These are phyloP conservation scores for Leucophenga montana DNA, from an alignment of 2,888 invertebrate genomes.

Conservation along the genomic window DNA sequence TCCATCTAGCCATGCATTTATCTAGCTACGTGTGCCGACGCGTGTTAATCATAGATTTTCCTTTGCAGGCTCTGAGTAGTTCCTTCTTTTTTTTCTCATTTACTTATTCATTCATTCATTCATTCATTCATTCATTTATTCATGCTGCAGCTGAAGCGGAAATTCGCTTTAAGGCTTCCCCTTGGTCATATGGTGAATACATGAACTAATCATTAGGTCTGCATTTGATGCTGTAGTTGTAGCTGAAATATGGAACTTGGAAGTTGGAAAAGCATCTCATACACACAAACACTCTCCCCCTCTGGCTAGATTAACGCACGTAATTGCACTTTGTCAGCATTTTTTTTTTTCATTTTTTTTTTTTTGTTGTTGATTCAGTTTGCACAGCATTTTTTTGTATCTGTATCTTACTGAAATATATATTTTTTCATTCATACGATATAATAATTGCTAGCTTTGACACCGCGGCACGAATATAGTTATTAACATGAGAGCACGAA, in stretches of 20 bases:
- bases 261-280: too few relatives aligned
- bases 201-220: slow-evolving; percentile 24
- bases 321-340: slow-evolving; percentile 29
- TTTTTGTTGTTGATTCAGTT: too few relatives aligned
- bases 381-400: too few relatives aligned
- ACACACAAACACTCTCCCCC: too few relatives aligned
- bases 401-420: too few relatives aligned
- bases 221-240: slow-evolving; percentile 13
- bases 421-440: too few relatives aligned
- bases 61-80: background rate
- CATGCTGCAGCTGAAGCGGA: slow-evolving; percentile 14
- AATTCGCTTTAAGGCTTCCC: slow-evolving; percentile 8
- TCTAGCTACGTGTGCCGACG: slow-evolving; percentile 19
- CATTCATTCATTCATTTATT: slow-evolving; percentile 15
- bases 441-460: background rate
- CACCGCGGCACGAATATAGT: background rate
- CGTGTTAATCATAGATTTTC: slow-evolving; percentile 48
- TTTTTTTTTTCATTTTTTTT: background rate
- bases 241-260: too few relatives aligned
- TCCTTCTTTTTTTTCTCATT: slow-evolving; percentile 4
- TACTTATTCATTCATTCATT: too few relatives aligned
- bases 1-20: background rate
- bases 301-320: slow-evolving; percentile 28
- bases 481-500: too few relatives aligned
- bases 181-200: slow-evolving; percentile 1